Conservation (phyloP, 2,797 vertebrate species). For the Sphaeramia orbicularis region DNA sequence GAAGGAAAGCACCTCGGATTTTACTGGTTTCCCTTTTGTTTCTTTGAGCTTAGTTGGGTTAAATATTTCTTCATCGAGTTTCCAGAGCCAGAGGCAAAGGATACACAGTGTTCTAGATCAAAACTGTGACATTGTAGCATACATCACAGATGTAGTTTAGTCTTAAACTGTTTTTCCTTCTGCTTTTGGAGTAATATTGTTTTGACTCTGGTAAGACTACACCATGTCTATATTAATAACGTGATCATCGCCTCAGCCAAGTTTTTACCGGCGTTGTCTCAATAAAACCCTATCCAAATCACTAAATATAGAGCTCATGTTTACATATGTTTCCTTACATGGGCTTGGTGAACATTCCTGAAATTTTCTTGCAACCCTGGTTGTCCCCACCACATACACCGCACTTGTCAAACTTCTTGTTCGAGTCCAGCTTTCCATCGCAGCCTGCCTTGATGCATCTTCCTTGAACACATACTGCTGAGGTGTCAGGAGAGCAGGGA, state of each 20-base stretch:
- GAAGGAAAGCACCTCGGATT: neutral
- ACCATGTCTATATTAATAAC: too few relatives aligned
- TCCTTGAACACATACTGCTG: constrained; percentile 94
- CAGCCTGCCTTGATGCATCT: constrained; percentile 97
- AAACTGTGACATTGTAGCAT: too few relatives aligned
- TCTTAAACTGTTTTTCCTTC: too few relatives aligned
- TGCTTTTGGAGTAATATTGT: too few relatives aligned
- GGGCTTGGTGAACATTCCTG: constrained; percentile 95
- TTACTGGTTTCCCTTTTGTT: neutral
- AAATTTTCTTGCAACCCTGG: constrained; percentile 95
- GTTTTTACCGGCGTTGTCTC: too few relatives aligned
- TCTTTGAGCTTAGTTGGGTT: neutral
- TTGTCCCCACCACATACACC: constrained; percentile 95
- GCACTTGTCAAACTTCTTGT: constrained; percentile 95
- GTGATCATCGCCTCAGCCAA: too few relatives aligned
- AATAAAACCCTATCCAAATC: too few relatives aligned
- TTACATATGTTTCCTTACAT: constrained; percentile 83
- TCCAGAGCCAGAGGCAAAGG: neutral
- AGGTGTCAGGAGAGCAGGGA: constrained; percentile 93
- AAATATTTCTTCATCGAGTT: neutral
- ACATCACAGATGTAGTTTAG: too few relatives aligned
- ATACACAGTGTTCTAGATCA: too few relatives aligned
- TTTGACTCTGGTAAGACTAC: too few relatives aligned
- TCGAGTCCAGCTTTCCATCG: constrained; percentile 93
- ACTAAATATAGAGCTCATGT: too few relatives aligned